These are phyloP conservation scores for Formica selysi DNA, from an alignment of 1,140 invertebrate species.

Conservation along the genomic window DNA sequence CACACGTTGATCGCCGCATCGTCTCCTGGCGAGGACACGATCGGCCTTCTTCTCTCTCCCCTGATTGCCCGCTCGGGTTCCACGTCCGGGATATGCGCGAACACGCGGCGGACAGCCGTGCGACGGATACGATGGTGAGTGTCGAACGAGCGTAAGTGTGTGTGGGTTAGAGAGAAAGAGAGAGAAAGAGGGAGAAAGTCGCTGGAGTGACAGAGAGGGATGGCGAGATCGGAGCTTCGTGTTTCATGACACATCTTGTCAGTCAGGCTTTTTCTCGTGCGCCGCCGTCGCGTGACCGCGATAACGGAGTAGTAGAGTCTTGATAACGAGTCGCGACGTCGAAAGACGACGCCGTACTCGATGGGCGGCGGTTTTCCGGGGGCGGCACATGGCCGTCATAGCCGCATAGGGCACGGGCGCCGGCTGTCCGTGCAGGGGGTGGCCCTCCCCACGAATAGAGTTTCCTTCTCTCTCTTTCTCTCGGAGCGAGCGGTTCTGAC, in stretches of 20 bases:
- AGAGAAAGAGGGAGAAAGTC: not conserved
- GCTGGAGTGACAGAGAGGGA: not conserved
- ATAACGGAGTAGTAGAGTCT: slow-evolving; percentile 61
- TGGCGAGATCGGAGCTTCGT: slow-evolving; percentile 54
- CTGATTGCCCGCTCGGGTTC: slow-evolving; percentile 9
- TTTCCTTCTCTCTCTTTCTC: slow-evolving; percentile 14
- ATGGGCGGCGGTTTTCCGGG: slow-evolving; percentile 73
- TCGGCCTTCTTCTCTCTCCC: slow-evolving; percentile 11
- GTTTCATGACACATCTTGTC: slow-evolving; percentile 63
- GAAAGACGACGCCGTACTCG: slow-evolving; percentile 12
- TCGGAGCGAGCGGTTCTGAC: slow-evolving; percentile 12
- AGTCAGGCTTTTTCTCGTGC: slow-evolving; percentile 62
- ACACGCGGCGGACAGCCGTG: slow-evolving; percentile 68
- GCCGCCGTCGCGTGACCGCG: slow-evolving; percentile 45
- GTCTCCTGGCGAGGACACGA: slow-evolving; percentile 11
- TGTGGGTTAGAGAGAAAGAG: not conserved
- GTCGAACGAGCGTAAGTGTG: not conserved
- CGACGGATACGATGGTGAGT: slow-evolving; percentile 73
- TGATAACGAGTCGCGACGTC: slow-evolving; percentile 56
- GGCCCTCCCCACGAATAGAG: slow-evolving; percentile 56
- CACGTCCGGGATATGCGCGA: slow-evolving; percentile 59
- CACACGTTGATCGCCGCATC: slow-evolving; percentile 38
- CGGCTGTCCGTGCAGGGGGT: slow-evolving; percentile 71
- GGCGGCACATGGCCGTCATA: slow-evolving; percentile 72
- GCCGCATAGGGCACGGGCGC: slow-evolving; percentile 55